phyloP scores from a whole-genome alignment of 2,113 vertebrate species.

The Cololabis saira region DNA sequence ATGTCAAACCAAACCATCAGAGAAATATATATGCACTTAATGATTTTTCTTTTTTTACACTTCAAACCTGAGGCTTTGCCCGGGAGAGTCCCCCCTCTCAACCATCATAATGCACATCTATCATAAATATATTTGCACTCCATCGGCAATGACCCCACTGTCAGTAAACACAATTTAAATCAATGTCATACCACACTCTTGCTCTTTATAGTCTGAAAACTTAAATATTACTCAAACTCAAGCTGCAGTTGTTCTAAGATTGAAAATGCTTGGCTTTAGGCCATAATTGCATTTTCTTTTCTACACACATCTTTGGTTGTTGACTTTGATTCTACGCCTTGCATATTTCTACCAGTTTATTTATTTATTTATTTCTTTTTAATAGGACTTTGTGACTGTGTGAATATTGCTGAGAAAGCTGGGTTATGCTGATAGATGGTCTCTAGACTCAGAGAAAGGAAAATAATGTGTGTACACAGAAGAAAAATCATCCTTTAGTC shows the following conservation, averaged over 20 bases:
- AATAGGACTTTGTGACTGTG: slow-evolving; percentile 28
- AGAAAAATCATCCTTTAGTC: slow-evolving; percentile 57
- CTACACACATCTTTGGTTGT: neutral
- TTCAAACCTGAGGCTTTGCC: too few relatives aligned
- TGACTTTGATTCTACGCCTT: slow-evolving; percentile 1
- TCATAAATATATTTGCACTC: too few relatives aligned
- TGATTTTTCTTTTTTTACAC: too few relatives aligned
- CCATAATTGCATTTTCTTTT: neutral
- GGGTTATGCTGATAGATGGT: slow-evolving; percentile 33
- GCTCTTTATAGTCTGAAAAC: neutral
- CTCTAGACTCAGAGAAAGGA: slow-evolving; percentile 31
- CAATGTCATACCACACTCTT: slow-evolving; percentile 4
- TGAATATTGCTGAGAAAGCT: slow-evolving; percentile 27
- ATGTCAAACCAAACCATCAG: too few relatives aligned
- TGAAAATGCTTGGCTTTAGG: neutral
- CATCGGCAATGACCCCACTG: too few relatives aligned
- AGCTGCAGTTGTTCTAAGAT: neutral
- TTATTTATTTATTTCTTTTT: slow-evolving; percentile 27
- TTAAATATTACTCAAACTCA: neutral
- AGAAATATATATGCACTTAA: too few relatives aligned
- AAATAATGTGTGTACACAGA: slow-evolving; percentile 36
- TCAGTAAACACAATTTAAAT: slow-evolving; percentile 23
- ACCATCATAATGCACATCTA: too few relatives aligned
- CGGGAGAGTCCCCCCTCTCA: too few relatives aligned
- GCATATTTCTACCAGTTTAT: neutral